phyloP scores from a whole-genome alignment of 1,140 invertebrate genomes.

The Heliconius nattereri region DNA sequence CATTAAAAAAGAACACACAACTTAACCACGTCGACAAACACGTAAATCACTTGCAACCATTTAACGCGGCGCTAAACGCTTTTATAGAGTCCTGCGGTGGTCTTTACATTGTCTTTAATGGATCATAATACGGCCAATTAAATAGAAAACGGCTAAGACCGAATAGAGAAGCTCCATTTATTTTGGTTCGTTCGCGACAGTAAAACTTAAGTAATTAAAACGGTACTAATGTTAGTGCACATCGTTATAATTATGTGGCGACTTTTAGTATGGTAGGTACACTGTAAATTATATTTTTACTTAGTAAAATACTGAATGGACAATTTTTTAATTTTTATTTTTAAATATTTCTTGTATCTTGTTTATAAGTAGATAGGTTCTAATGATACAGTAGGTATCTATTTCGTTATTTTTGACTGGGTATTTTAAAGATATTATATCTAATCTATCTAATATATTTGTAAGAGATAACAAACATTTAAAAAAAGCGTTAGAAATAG shows the following conservation, averaged over 20 bases:
- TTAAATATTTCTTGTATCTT: not conserved
- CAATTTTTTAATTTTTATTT: not conserved
- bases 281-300: constrained; percentile 18
- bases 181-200: constrained; percentile 41
- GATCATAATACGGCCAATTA: constrained; percentile 66
- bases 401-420: no score
- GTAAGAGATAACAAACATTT: no score
- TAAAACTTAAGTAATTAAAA: constrained; percentile 46
- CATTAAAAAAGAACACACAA: not conserved
- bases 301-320: not conserved
- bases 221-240: constrained; percentile 31
- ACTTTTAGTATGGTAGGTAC: constrained; percentile 28
- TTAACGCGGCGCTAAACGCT: constrained; percentile 55
- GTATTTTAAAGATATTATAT: no score
- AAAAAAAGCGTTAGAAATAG: no score
- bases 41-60: constrained; percentile 45
- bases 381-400: no score
- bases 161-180: constrained; percentile 44
- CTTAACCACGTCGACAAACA: not conserved
- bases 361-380: no score
- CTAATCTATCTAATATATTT: no score
- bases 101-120: constrained; percentile 75
- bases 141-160: constrained; percentile 45
- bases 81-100: constrained; percentile 56
- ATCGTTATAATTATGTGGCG: constrained; percentile 33